Evolutionary conservation across 2,888 invertebrate species (phyloP), one percentile per base, ranked within the genome.

Genomic region (Drosophila mayaguana): DNA sequence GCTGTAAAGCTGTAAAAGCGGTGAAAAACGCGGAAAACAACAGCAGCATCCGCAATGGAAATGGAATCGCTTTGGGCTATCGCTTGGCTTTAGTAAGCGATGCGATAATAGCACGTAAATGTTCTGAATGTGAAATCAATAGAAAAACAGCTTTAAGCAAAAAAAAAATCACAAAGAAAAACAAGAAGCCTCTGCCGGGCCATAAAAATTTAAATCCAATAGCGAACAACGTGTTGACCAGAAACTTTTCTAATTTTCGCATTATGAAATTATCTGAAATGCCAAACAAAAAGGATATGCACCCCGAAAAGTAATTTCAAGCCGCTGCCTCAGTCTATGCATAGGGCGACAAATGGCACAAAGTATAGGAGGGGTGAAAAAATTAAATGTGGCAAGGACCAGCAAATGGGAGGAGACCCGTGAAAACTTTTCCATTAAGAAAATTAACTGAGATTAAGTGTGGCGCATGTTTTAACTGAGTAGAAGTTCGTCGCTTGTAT

Each of bases 391-490:
- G 73, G 56, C 65, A 78, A 61, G 12, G 54, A 18, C 16, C 18
- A 22, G 9, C 50, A 64, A 67, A 72, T 11, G 22, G 28, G 50
- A 38, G 43, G 20, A 77, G 67, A 60, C 38, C 83, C 77, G 83
- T 80, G 81, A 82, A 90, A 91, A 91, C 83, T 91, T 91, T 90
- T 91, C 90, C 91, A 91, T 91, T 91, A 91, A 80, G 87, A 83
- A 91, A 91, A 91, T 91, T 91, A 91, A 89, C 90, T 90, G 90
- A 89, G 88, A 90, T 91, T 91, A 91, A 90, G 91, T 88, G 75
- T 84, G 74, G 81, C 64, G 73, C 76, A 78, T 80, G 75, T 81
- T 75, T 80, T 63, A 71, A 63, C 81, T 55, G 72, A 66, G 63
- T 67, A 65, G 82, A 88, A 71, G 62, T 81, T 75, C 34, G 55